These are phyloP conservation scores for Smutsia temminckii DNA, from an alignment of 2,797 vertebrate species.

Conservation along the genomic window DNA sequence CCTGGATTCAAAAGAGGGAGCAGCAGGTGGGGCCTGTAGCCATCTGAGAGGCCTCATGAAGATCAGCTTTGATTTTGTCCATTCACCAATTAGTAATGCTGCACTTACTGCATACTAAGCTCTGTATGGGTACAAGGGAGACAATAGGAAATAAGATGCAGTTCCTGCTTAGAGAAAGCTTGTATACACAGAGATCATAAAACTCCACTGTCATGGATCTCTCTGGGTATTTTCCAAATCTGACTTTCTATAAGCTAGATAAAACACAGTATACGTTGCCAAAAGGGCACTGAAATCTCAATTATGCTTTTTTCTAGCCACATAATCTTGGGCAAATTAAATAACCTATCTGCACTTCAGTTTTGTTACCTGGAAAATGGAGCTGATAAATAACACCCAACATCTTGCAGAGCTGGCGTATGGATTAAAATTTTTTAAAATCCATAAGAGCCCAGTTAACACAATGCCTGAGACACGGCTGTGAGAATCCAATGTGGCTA, in stretches of 20 bases:
- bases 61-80: background rate
- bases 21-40: background rate
- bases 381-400: background rate
- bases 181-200: background rate
- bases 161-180: background rate
- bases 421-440: background rate
- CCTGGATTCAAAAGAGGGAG: background rate
- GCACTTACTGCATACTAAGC: background rate
- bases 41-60: background rate
- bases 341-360: constrained; percentile 19
- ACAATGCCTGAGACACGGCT: background rate
- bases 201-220: background rate
- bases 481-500: background rate
- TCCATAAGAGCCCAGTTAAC: background rate
- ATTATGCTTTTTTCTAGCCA: background rate
- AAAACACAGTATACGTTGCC: background rate
- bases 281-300: background rate
- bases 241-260: background rate
- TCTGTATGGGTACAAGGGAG: background rate
- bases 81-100: background rate
- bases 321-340: background rate
- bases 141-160: background rate
- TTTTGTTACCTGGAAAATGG: constrained; percentile 18
- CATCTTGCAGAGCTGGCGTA: background rate
- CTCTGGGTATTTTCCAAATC: background rate